Evolutionary conservation across 92 coral and sea anemone genomes (phyloP).

Genomic region (Palythoa grandiflora): DNA sequence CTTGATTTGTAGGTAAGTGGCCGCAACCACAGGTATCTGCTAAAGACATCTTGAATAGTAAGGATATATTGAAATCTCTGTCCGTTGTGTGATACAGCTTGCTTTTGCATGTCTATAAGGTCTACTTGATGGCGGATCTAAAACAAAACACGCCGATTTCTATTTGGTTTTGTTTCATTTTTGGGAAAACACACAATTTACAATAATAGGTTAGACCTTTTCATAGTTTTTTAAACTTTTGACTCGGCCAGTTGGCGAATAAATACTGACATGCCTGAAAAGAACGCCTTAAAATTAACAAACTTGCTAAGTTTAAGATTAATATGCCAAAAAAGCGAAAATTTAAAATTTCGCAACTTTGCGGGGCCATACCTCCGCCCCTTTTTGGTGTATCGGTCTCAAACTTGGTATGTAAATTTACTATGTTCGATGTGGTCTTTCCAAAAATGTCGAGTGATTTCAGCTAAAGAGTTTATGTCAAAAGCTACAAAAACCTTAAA

Average conservation of each 20-base stretch:
- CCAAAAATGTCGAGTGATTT: too few relatives aligned
- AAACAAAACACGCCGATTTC: background rate
- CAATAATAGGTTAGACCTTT: slow-evolving; percentile 17
- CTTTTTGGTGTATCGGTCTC: too few relatives aligned
- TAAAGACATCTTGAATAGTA: slow-evolving; percentile 71
- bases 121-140: slow-evolving; percentile 62
- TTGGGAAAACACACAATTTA: slow-evolving; percentile 25
- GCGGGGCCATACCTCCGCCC: too few relatives aligned
- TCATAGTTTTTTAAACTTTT: slow-evolving; percentile 32
- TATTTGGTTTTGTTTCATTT: background rate
- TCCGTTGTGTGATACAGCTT: slow-evolving; percentile 30
- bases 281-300: slow-evolving; percentile 28
- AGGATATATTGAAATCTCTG: slow-evolving; percentile 53
- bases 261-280: slow-evolving; percentile 34
- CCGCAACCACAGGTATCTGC: slow-evolving; percentile 67
- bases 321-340: background rate
- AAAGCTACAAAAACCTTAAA: too few relatives aligned
- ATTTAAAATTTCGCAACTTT: too few relatives aligned
- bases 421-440: too few relatives aligned
- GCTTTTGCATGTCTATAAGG: slow-evolving; percentile 61
- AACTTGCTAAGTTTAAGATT: slow-evolving; percentile 29
- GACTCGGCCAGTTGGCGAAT: slow-evolving; percentile 25
- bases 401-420: too few relatives aligned
- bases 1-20: slow-evolving; percentile 54
- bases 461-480: too few relatives aligned